These are phyloP conservation scores for Hoplodrina ambigua DNA, from an alignment of 2,888 invertebrate genomes.

Conservation along the genomic window DNA sequence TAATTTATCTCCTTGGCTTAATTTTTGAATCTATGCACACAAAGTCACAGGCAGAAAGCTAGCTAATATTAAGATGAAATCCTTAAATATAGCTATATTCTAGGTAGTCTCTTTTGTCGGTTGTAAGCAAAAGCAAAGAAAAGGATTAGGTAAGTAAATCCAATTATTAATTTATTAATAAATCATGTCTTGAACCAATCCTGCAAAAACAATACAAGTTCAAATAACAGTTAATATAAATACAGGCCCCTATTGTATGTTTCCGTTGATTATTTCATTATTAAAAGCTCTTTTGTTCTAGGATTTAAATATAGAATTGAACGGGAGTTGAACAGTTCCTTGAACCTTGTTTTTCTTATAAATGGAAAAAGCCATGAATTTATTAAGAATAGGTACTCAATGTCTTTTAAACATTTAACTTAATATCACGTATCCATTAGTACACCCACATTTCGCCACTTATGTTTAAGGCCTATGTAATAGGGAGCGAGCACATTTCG, in stretches of 20 bases:
- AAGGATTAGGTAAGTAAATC: background rate
- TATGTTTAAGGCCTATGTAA: too few species aligned
- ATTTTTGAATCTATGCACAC: too few species aligned
- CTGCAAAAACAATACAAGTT: constrained; percentile 44
- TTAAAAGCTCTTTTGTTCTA: constrained; percentile 48
- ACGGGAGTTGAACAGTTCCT: constrained; percentile 35
- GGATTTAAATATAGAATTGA: constrained; percentile 40
- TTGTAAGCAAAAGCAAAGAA: background rate
- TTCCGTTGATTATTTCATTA: constrained; percentile 60
- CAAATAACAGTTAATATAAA: constrained; percentile 61
- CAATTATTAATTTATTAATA: constrained; percentile 37
- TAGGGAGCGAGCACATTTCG: too few species aligned
- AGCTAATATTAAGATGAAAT: too few species aligned
- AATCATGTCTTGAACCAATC: constrained; percentile 6
- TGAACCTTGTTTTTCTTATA: constrained; percentile 2
- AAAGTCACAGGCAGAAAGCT: too few species aligned
- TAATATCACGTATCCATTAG: too few species aligned
- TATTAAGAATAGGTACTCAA: background rate
- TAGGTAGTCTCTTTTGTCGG: too few species aligned
- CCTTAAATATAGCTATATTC: too few species aligned
- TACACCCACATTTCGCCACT: too few species aligned
- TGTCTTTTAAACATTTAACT: background rate
- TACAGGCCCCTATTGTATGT: constrained; percentile 58
- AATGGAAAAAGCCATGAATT: background rate
- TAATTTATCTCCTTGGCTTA: too few species aligned